Conservation (phyloP, 2,888 invertebrate genomes). For the Atrina japonica region DNA sequence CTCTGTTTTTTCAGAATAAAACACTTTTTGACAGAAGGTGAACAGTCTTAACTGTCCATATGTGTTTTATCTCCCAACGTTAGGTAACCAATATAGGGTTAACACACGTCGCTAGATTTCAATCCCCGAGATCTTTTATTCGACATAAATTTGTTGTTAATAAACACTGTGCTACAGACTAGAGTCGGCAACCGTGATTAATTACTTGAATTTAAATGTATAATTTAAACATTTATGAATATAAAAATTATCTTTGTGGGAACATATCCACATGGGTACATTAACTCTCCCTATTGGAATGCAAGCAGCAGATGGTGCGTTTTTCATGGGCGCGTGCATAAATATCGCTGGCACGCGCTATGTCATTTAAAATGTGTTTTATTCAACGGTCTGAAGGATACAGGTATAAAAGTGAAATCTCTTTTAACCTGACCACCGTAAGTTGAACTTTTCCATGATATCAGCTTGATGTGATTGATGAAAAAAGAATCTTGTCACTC, state of each 20-base stretch:
- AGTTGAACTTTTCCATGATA: too few relatives aligned
- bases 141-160: conserved; percentile 16
- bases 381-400: too few relatives aligned
- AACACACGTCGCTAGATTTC: neutral
- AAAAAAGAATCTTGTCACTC: too few relatives aligned
- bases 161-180: neutral
- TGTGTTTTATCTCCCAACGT: too few relatives aligned
- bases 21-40: too few relatives aligned
- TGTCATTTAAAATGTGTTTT: neutral
- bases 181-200: conserved; percentile 9
- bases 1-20: too few relatives aligned
- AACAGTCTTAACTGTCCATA: too few relatives aligned
- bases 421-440: too few relatives aligned
- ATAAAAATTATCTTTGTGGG: conserved; percentile 2
- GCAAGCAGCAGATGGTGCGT: conserved; percentile 1
- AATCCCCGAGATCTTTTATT: conserved; percentile 4
- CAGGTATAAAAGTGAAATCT: too few relatives aligned
- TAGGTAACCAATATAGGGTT: neutral
- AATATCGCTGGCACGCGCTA: conserved; percentile 8
- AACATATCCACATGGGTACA: conserved; percentile 12
- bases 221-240: conserved; percentile 5
- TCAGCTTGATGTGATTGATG: too few relatives aligned
- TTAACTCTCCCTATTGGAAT: neutral
- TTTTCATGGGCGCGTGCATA: neutral
- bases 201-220: conserved; percentile 12